A percentile compares a stretch with the other conserved stretches of the same genome.
These are phyloP conservation scores for Phyllopteryx taeniolatus DNA, from an alignment of 2,113 vertebrate genomes.

Conservation along the genomic window DNA sequence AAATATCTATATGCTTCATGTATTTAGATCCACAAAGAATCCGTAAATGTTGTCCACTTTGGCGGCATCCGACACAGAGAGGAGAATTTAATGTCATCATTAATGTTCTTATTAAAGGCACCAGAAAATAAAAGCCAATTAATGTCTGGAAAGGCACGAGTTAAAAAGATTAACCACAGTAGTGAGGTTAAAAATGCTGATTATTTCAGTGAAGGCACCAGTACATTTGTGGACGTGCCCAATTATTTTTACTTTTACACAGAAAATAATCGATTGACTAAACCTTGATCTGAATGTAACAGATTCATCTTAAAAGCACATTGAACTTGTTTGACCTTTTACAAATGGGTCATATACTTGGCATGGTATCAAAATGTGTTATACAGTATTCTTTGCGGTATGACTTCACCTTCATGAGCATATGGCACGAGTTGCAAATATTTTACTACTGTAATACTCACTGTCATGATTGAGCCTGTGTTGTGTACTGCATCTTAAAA, in stretches of 20 bases:
- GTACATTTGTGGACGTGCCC: background rate
- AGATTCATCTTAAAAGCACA: background rate
- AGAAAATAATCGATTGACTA: background rate
- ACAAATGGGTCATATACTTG: background rate
- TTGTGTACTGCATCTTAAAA: background rate
- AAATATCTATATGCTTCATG: constrained; percentile 71
- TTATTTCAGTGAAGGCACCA: background rate
- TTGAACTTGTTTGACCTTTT: background rate
- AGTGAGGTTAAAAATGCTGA: background rate
- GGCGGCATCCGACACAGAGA: constrained; percentile 51
- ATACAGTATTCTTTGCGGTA: too few species aligned
- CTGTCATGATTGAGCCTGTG: background rate
- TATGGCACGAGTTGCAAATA: constrained; percentile 14
- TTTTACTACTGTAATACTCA: background rate
- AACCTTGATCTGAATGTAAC: background rate
- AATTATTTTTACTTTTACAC: background rate
- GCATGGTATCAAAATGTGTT: background rate
- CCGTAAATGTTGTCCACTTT: constrained; percentile 73
- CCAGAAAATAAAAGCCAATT: constrained; percentile 22
- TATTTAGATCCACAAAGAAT: constrained; percentile 70
- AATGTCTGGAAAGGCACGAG: constrained; percentile 27
- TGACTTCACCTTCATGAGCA: background rate
- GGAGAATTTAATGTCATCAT: constrained; percentile 2
- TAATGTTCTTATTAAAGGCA: constrained; percentile 24
- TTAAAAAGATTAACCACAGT: background rate